Conservation (phyloP, 1,140 invertebrate genomes). For the Laupala kohalensis region DNA sequence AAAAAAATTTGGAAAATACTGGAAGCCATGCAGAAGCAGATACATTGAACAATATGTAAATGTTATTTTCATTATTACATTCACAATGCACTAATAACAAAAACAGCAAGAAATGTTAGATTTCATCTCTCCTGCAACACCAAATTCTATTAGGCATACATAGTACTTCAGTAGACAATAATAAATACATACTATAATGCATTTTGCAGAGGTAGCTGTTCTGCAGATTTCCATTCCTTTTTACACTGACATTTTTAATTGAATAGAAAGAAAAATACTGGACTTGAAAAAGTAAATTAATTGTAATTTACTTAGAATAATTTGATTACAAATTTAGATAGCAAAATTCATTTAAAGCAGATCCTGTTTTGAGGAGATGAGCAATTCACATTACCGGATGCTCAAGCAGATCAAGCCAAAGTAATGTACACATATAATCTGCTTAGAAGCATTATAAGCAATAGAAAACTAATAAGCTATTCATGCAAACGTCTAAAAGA, state of each 20-base stretch:
- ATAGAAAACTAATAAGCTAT: neutral
- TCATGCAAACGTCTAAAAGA: neutral
- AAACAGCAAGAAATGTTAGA: neutral
- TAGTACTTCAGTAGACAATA: neutral
- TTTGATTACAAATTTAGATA: no score
- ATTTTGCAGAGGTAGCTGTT: neutral
- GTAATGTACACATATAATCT: neutral
- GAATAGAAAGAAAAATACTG: no score
- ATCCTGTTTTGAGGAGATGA: no score
- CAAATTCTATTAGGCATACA: neutral
- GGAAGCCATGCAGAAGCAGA: neutral
- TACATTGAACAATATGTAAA: neutral
- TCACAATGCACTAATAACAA: neutral
- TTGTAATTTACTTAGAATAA: no score
- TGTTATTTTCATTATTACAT: neutral
- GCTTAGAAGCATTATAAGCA: neutral
- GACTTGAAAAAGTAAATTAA: no score
- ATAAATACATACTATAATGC: neutral
- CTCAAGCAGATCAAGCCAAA: neutral
- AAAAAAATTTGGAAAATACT: neutral
- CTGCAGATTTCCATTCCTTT: neutral
- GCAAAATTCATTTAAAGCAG: no score
- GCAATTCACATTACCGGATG: no score
- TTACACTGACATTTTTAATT: neutral
- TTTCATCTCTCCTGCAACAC: neutral